phyloP scores from a whole-genome alignment of 1,140 invertebrate genomes.

The Xylocopa sonorina region DNA sequence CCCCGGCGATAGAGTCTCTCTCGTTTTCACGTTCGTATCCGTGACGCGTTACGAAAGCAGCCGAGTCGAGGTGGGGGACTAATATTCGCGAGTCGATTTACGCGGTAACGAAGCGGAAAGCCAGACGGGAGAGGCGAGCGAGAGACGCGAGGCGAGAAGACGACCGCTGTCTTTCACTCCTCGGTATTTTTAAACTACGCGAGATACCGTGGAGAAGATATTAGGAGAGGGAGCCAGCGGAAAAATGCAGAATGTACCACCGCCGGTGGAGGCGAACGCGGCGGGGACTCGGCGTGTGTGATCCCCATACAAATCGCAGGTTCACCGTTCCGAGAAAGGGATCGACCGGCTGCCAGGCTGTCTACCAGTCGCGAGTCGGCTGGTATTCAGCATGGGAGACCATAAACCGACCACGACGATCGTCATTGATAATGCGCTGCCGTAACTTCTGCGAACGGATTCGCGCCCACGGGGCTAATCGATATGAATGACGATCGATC shows the following conservation, averaged over 20 bases:
- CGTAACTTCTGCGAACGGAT: conserved; percentile 64
- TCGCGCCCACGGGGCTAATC: conserved; percentile 50
- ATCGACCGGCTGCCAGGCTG: conserved; percentile 74
- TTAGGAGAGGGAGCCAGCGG: not conserved
- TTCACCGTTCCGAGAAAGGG: conserved; percentile 67
- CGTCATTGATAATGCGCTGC: conserved; percentile 66
- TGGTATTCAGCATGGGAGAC: conserved; percentile 64
- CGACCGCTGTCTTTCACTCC: not conserved
- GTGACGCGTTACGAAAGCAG: not conserved
- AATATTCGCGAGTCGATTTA: conserved; percentile 5
- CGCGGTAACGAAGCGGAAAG: not conserved
- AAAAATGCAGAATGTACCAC: conserved; percentile 29
- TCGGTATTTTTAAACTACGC: conserved; percentile 30
- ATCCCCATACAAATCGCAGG: conserved; percentile 64
- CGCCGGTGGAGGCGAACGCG: conserved; percentile 20
- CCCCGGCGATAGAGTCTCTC: not conserved
- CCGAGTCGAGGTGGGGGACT: too few species aligned
- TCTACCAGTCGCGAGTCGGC: conserved; percentile 68
- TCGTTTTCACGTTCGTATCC: too few species aligned
- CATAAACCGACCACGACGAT: conserved; percentile 69
- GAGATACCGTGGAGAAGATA: conserved; percentile 6
- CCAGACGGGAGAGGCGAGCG: too few species aligned
- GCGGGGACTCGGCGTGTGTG: conserved; percentile 56
- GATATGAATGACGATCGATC: conserved; percentile 39
- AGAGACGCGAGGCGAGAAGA: too few species aligned